Evolutionary conservation across 2,113 vertebrate species (phyloP), one percentile per base, ranked within the genome.

Genomic region (Cnemophilus loriae): DNA sequence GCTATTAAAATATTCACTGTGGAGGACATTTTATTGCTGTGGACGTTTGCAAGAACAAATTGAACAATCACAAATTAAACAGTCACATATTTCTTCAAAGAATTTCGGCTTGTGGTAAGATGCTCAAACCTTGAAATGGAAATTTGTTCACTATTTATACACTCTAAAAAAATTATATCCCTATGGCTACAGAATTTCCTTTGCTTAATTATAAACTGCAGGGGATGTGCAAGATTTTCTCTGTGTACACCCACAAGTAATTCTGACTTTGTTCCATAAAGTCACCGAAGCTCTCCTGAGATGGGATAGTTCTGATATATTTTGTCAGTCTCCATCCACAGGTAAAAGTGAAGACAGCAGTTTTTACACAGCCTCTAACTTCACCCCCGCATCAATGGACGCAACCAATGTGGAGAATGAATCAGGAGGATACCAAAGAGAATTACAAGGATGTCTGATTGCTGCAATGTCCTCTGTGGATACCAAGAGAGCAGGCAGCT

Each of bases 391-490:
- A 53, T 13, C 56, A 19, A 6, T 6, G 14, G 35, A 5, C 52
- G 42, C 13, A 53, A 19, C 18, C 84, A 59, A 11, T 1, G 8
- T 3, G 44, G 24, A 55, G 42, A 71, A 52, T 4, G 9, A 56
- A 47, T 33, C 0, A 0, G 52, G 59, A 33, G 19, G 47, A 46
- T 32, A 41, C 10, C 16, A 6, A 75, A 55, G 19, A 59, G n/a
- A 84, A 53, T 39, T 16, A n/a, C 14, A 63, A 44, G 15, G 13
- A 21, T 57, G 22, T 21, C 27, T 52, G 33, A 20, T 16, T 41
- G 22, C 30, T 89, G 47, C 4, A 2, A 18, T 17, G 11, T 32
- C 47, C 28, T 91, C 26, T 39, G 10, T 7, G 17, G 32, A 55
- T 21, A 11, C 16, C 2, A 3, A 91, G 55, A 85, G 10, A 50